Evolutionary conservation across 2,888 invertebrate genomes (phyloP).

Genomic region (Platycheirus albimanus): DNA sequence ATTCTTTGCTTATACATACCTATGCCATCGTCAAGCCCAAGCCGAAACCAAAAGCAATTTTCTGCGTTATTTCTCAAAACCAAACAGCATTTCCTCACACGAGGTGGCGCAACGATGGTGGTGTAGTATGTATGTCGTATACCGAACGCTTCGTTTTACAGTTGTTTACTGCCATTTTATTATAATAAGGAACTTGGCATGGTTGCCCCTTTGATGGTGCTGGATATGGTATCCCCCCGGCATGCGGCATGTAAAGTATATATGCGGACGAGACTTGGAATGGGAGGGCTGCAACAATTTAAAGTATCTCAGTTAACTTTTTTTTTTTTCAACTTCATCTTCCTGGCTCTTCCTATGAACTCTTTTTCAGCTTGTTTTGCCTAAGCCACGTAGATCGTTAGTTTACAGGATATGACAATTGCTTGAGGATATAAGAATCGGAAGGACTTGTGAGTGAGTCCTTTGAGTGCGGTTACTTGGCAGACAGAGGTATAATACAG

Average conservation of each 20-base stretch:
- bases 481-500: conserved; percentile 6
- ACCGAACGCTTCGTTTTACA: conserved; percentile 21
- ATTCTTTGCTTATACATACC: neutral
- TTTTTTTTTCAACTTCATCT: conserved; percentile 4
- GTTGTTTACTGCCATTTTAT: conserved; percentile 62
- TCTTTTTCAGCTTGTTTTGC: conserved; percentile 10
- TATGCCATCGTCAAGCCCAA: neutral
- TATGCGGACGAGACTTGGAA: too few relatives aligned
- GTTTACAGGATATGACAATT: conserved; percentile 65
- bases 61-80: conserved; percentile 41
- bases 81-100: conserved; percentile 27
- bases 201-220: conserved; percentile 12
- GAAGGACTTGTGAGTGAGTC: conserved; percentile 42
- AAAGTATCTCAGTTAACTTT: conserved; percentile 18
- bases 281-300: conserved; percentile 27
- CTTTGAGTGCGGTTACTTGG: conserved; percentile 7
- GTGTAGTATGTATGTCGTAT: neutral
- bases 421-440: conserved; percentile 61
- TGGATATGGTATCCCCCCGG: conserved; percentile 11
- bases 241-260: neutral
- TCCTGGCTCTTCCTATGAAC: neutral
- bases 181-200: conserved; percentile 48
- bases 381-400: conserved; percentile 49
- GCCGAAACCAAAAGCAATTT: conserved; percentile 38
- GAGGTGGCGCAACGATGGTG: neutral